phyloP scores from a whole-genome alignment of 2,113 vertebrate genomes.

The Zosterops borbonicus region DNA sequence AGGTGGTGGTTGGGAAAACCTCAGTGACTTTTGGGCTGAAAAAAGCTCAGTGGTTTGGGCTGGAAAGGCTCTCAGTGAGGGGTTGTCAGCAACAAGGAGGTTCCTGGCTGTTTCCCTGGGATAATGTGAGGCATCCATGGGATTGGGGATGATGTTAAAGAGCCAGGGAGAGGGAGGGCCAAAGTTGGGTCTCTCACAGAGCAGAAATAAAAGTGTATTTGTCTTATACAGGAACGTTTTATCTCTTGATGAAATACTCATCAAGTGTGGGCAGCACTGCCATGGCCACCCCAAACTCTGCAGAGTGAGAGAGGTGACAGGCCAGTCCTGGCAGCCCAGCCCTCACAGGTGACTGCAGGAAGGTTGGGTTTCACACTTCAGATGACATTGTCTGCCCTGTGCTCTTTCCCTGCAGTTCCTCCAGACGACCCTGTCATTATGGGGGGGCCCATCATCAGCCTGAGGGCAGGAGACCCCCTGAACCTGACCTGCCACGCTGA shows the following conservation, averaged over 20 bases:
- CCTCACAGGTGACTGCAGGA: neutral
- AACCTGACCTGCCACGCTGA: conserved; percentile 96
- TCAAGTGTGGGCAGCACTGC: fast-evolving
- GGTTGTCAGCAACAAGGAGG: neutral
- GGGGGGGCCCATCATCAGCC: conserved; percentile 92
- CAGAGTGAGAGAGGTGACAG: neutral
- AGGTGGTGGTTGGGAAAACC: neutral
- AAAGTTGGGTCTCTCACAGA: neutral
- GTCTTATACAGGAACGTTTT: neutral
- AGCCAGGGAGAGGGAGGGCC: neutral
- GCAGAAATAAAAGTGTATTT: neutral
- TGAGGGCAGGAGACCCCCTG: conserved; percentile 91
- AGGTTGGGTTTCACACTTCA: neutral
- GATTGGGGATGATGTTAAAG: neutral
- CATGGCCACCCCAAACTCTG: neutral
- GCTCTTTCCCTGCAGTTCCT: conserved; percentile 80
- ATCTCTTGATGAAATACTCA: fast-evolving
- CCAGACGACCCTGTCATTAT: conserved; percentile 94
- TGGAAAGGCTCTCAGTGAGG: neutral
- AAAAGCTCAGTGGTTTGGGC: neutral
- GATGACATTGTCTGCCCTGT: neutral
- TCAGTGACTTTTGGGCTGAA: too few relatives aligned
- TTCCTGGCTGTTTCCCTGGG: neutral
- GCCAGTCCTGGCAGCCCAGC: neutral
- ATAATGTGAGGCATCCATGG: neutral